Base-by-base conservation (phyloP, 2,888 invertebrate genomes). In the Idaea straminata region DNA sequence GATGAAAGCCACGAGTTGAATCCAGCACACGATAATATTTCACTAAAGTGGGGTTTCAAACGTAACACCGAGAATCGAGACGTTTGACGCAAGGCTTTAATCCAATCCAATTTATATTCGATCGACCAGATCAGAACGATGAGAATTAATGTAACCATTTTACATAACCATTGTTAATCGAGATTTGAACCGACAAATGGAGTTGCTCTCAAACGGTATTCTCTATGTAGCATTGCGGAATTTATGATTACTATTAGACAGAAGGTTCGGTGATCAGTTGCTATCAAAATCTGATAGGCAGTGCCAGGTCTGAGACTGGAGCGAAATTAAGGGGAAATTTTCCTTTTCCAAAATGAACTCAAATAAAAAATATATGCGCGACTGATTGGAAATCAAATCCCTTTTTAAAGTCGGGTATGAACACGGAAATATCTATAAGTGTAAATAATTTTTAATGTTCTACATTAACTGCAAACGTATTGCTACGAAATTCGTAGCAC, bases 91-190 rank as follows among this genome's bases (percentile, higher is more conserved):
- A 15, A 61, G 65, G 60, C 66, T 69, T 64, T 64, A 66, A 64
- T 66, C 62, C 64, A 65, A 69, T 66, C 69, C 69, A 69, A 69
- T 69, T 66, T 59, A 59, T 10, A 59, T 25, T 16, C 34, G 59
- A 59, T 59, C 59, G 59, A 59, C 59, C 59, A 34, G 59, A 59
- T 13, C 47, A 13, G 10, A 47, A 10, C 59, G 59, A 59, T 34
- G 59, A 25, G 16, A 59, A 47, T 47, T 47, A 47, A 16, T 59
- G 59, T 59, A 59, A 59, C 34, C 34, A 34, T 34, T 59, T 59
- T 59, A 59, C 59, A 59, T 59, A 59, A 59, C 59, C 25, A 59
- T 59, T 58, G 15, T 58, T 6, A 15, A 16, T 58, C 58, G 15
- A 25, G 59, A 25, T 25, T 59, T 34, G 59, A 13, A 58, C 58